phyloP scores from a whole-genome alignment of 2,888 invertebrate genomes.

The Chrysodeixis includens region DNA sequence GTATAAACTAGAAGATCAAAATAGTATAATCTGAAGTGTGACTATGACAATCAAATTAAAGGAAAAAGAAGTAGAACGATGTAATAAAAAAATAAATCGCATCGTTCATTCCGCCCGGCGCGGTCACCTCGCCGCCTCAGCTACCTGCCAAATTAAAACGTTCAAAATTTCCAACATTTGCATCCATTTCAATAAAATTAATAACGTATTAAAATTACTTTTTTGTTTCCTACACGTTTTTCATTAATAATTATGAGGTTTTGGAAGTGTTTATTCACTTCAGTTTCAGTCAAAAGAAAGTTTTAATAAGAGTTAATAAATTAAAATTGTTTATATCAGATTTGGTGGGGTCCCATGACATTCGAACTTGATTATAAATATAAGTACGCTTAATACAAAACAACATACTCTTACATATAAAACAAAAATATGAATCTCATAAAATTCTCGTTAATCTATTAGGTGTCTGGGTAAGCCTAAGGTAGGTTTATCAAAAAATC shows the following conservation, averaged over 20 bases:
- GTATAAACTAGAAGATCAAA: background rate
- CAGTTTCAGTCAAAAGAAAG: too few species aligned
- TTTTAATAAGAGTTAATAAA: too few species aligned
- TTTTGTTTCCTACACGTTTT: slow-evolving; percentile 9
- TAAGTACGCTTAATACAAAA: too few species aligned
- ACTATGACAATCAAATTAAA: slow-evolving; percentile 1
- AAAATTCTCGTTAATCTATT: too few species aligned
- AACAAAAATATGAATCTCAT: too few species aligned
- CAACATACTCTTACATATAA: too few species aligned
- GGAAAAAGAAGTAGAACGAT: slow-evolving; percentile 9
- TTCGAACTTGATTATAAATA: too few species aligned
- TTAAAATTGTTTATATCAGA: too few species aligned
- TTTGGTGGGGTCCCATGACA: too few species aligned
- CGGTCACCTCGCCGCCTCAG: background rate
- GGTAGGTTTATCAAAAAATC: too few species aligned
- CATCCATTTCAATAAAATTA: slow-evolving; percentile 26
- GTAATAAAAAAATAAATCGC: slow-evolving; percentile 12
- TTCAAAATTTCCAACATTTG: slow-evolving; percentile 8
- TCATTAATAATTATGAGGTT: background rate
- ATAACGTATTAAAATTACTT: slow-evolving; percentile 15
- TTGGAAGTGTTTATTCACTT: background rate
- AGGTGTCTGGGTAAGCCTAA: too few species aligned
- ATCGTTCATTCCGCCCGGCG: background rate
- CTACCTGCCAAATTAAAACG: slow-evolving; percentile 21
- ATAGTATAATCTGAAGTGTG: background rate